Evolutionary conservation across 2,888 invertebrate species (phyloP), one percentile per base, ranked within the genome.

Genomic region (Athripsodes cinereus): DNA sequence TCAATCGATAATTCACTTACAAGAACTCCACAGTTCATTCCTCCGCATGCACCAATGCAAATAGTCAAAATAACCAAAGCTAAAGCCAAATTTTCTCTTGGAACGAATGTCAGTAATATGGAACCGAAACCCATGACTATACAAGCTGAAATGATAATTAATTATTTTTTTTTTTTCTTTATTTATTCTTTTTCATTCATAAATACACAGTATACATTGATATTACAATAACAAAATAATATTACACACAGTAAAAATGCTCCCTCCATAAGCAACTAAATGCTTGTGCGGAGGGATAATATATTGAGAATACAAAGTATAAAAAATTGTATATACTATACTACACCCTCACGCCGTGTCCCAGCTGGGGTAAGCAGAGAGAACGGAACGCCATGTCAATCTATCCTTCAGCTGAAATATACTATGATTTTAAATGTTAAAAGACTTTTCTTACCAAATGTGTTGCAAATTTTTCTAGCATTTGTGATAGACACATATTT

Each of bases 401-500:
- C n/a, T n/a, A n/a, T n/a, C n/a, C n/a, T n/a, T n/a, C n/a, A n/a
- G n/a, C n/a, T n/a, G n/a, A n/a, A n/a, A n/a, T n/a, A n/a, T n/a
- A n/a, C n/a, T n/a, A n/a, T n/a, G n/a, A n/a, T n/a, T n/a, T n/a
- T n/a, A n/a, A n/a, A n/a, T n/a, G n/a, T n/a, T n/a, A n/a, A n/a
- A n/a, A n/a, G n/a, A n/a, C n/a, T n/a, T n/a, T n/a, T 5, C 52
- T 54, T 64, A 76, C 77, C 77, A 18, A 81, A 67, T 10, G 78
- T 69, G 64, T 80, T 82, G 56, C 73, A 77, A 6, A 79, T 63
- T 64, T 75, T 77, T 31, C 82, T 69, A 0, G 71, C 68, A 40
- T 62, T 69, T 52, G 64, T 71, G 1, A 68, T 35, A 2, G 66
- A 69, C 1, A 74, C 2, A 6, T 71, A 65, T 8, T 72, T 71